Percentiles rank a stretch among this genome's conserved stretches.
Conservation (phyloP, 2,888 invertebrate genomes). For the Erebia aethiops region DNA sequence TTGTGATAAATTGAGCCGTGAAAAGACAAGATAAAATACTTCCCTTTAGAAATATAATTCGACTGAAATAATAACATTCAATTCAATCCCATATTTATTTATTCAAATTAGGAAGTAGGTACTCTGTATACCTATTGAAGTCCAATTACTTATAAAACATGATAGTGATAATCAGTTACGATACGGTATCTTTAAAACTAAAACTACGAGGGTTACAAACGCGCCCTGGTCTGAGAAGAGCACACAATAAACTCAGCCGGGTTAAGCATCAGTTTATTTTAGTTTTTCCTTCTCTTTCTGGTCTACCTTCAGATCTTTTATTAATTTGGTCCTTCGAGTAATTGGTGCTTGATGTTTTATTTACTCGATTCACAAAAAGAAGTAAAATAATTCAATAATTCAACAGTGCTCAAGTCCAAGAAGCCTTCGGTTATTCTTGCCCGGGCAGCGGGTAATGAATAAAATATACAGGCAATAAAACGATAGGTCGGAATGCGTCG, state of each 20-base stretch:
- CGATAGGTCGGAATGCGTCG: slow-evolving; percentile 72
- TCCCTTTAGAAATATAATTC: background rate
- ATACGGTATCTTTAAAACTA: too few relatives aligned
- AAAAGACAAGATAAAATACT: background rate
- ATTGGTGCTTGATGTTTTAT: slow-evolving; percentile 28
- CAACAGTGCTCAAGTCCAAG: slow-evolving; percentile 35
- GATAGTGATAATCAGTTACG: too few relatives aligned
- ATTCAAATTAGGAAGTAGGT: too few relatives aligned
- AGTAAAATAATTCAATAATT: slow-evolving; percentile 40
- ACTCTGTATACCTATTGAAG: too few relatives aligned
- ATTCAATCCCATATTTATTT: too few relatives aligned
- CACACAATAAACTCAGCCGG: too few relatives aligned
- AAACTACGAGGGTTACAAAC: too few relatives aligned
- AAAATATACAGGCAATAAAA: slow-evolving; percentile 73
- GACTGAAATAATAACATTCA: background rate
- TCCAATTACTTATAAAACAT: too few relatives aligned
- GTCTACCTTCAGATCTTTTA: slow-evolving; percentile 7
- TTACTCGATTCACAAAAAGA: slow-evolving; percentile 28
- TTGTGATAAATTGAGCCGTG: too few relatives aligned
- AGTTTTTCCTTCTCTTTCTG: background rate
- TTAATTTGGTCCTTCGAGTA: slow-evolving; percentile 16
- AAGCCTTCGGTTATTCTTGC: slow-evolving; percentile 41
- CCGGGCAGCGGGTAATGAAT: slow-evolving; percentile 62
- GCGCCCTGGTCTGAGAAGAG: too few relatives aligned
- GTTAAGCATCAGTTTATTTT: background rate